These are phyloP conservation scores for Piezodorus guildinii DNA, from an alignment of 1,140 invertebrate genomes.

Conservation along the genomic window DNA sequence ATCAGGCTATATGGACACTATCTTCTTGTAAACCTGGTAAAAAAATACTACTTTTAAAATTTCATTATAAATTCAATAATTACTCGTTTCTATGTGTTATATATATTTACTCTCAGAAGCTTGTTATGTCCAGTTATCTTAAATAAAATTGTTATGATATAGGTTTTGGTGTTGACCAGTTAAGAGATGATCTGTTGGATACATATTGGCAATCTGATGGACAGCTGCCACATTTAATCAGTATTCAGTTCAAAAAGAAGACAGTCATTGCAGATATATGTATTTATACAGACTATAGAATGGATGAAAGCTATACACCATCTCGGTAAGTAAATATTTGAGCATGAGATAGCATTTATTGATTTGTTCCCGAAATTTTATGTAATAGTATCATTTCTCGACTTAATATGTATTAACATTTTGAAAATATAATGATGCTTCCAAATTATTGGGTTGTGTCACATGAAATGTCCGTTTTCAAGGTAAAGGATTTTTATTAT, in stretches of 20 bases:
- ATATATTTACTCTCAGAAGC: neutral
- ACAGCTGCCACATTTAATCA: slow-evolving; percentile 92
- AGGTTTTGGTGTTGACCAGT: slow-evolving; percentile 96
- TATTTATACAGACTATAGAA: slow-evolving; percentile 94
- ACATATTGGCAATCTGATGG: slow-evolving; percentile 99
- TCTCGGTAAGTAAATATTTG: slow-evolving; percentile 56
- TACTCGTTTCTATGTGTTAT: neutral
- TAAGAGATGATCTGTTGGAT: slow-evolving; percentile 87
- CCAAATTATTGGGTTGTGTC: too few species aligned
- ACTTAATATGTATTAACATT: too few species aligned
- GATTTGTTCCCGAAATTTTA: too few species aligned
- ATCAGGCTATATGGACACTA: slow-evolving; percentile 93
- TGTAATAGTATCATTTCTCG: too few species aligned
- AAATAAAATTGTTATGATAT: slow-evolving; percentile 24
- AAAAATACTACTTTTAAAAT: too few species aligned
- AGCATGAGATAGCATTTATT: too few species aligned
- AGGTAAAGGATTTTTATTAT: too few species aligned
- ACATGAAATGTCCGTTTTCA: too few species aligned
- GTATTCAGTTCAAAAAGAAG: slow-evolving; percentile 93
- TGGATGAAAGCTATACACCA: slow-evolving; percentile 98
- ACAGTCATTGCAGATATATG: slow-evolving; percentile 91
- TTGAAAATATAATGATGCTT: too few species aligned
- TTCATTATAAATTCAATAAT: neutral
- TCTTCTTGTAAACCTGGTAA: slow-evolving; percentile 94
- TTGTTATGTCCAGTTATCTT: neutral